A percentile compares a stretch with the other conserved stretches of the same genome.
Evolutionary conservation across 2,113 vertebrate genomes (phyloP).

Genomic region (Bufo bufo): DNA sequence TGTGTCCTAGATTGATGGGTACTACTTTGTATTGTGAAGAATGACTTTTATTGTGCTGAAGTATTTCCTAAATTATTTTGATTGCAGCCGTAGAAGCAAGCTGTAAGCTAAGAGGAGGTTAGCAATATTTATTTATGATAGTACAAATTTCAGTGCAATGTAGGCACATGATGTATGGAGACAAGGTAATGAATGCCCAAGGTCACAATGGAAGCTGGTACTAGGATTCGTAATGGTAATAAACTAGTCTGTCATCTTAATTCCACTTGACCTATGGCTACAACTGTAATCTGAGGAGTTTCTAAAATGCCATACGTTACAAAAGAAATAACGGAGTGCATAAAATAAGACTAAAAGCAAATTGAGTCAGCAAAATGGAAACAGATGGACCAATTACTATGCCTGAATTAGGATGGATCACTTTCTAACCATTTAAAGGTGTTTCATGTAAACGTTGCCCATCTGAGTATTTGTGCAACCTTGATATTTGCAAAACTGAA

Average conservation of each 20-base stretch:
- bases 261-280: slow-evolving; percentile 52
- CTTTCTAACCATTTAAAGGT: slow-evolving; percentile 42
- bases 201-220: slow-evolving; percentile 13
- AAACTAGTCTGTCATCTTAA: slow-evolving; percentile 36
- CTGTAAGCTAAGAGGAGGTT: background rate
- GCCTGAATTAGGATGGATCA: background rate
- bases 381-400: slow-evolving; percentile 48
- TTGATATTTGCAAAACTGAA: background rate
- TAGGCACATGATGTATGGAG: slow-evolving; percentile 24
- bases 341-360: slow-evolving; percentile 51
- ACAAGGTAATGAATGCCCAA: slow-evolving; percentile 26
- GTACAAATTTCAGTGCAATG: slow-evolving; percentile 6
- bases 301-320: slow-evolving; percentile 14
- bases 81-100: background rate
- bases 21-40: background rate
- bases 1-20: background rate
- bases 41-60: background rate
- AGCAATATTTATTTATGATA: slow-evolving; percentile 4
- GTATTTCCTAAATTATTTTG: background rate
- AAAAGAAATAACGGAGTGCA: slow-evolving; percentile 9
- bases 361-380: slow-evolving; percentile 50
- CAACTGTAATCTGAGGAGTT: slow-evolving; percentile 46
- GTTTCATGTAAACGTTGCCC: background rate
- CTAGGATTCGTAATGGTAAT: slow-evolving; percentile 18
- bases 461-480: background rate